These are phyloP conservation scores for Charadrius vociferus DNA, from an alignment of 2,113 vertebrate genomes.

Conservation along the genomic window DNA sequence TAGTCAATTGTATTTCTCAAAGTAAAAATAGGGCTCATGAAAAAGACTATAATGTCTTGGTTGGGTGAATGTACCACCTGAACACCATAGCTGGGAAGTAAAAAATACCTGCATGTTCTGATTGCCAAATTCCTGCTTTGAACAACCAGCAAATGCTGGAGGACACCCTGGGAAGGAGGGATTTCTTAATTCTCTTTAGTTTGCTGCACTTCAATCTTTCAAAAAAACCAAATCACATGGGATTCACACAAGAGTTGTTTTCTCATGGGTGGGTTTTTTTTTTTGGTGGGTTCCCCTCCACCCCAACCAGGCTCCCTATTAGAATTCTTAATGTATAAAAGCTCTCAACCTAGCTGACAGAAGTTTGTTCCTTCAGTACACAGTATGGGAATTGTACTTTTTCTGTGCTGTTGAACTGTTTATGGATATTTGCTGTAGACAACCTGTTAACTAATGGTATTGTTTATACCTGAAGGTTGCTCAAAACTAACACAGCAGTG, in stretches of 20 bases:
- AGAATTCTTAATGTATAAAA: background rate
- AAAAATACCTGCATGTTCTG: background rate
- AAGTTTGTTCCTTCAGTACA: background rate
- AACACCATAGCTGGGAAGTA: background rate
- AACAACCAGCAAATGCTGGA: background rate
- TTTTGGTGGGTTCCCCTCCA: background rate
- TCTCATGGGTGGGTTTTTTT: background rate
- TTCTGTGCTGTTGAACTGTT: background rate
- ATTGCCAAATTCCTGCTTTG: background rate
- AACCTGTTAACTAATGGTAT: background rate
- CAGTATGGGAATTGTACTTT: background rate
- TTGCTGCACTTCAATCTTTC: background rate
- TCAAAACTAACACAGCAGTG: background rate
- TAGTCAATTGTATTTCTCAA: background rate
- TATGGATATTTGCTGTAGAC: background rate
- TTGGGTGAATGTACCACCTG: background rate
- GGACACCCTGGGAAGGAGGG: background rate
- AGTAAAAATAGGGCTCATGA: background rate
- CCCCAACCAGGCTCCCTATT: fast-evolving
- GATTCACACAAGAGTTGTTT: background rate
- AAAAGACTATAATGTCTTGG: background rate
- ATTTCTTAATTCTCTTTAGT: background rate
- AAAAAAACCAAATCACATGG: background rate
- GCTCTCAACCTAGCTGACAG: fast-evolving
- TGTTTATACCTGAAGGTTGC: background rate